Base-by-base conservation (phyloP, 2,888 invertebrate genomes). In the Apotomis capreana region DNA sequence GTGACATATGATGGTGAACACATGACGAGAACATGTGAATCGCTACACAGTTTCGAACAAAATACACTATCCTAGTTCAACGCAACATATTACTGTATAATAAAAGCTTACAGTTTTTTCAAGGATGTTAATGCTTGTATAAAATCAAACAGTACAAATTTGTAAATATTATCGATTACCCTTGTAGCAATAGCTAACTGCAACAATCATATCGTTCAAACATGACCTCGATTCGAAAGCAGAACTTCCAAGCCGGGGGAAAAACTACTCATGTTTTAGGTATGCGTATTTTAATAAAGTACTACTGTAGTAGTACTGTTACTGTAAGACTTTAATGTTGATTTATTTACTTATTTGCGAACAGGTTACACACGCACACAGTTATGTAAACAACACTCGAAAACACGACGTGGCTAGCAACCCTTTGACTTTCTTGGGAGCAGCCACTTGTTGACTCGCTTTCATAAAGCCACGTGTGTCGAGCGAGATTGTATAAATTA, bases 331-430 rank as follows among this genome's bases (percentile, higher is more conserved):
- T 57, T 57, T 5, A 9, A 36, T 12, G 36, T 57, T 12, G 10
- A 4, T 13, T 26, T 26, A 36, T 57, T 57, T 36, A 57, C 0
- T 69, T 54, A 36, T 51, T 63, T 70, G 55, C 40, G 40, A 0
- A 40, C 6, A 6, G 6, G 40, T 40, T 40, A 40, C 40, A 40
- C 40, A 6, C 63, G 68, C 68, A 64, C 73, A 73, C 73, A 69
- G 74, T 74, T 62, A 75, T 75, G 75, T 73, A 73, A 63, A 72
- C 73, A 75, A 64, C 73, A 78, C 76, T 74, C 74, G 76, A 64
- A 60, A 69, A 73, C 68, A 6, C 13, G 44, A 37, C 59, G 40
- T 44, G 44, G 59, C 13, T 44, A 13, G 13, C 9, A 60, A 40
- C 40, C 57, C 5, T 44, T 13, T 13, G 59, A 44, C 59, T 59